Conservation (phyloP, 2,888 invertebrate species). For the Kuschelorhynchus macadamiae region DNA sequence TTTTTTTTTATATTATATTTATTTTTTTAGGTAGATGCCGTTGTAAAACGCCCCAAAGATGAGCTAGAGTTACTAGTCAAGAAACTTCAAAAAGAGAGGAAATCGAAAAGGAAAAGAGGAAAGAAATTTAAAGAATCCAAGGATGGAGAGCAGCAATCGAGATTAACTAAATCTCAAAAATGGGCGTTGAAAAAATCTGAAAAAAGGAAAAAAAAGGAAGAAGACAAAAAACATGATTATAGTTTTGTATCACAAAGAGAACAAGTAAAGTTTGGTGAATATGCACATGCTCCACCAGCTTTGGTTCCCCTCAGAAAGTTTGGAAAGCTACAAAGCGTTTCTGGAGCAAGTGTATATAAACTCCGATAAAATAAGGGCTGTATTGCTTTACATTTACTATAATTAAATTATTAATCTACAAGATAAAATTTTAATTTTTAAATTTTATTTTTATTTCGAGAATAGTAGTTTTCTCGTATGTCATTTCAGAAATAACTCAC, state of each 20-base stretch:
- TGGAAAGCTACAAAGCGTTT: conserved; percentile 56
- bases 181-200: conserved; percentile 70
- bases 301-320: conserved; percentile 72
- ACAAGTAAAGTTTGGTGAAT: conserved; percentile 81
- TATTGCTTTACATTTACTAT: too few relatives aligned
- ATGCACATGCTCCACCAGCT: conserved; percentile 80
- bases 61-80: conserved; percentile 71
- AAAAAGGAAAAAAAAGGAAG: conserved; percentile 57
- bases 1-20: conserved; percentile 21
- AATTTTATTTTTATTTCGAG: too few relatives aligned
- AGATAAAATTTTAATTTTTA: too few relatives aligned
- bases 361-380: too few relatives aligned
- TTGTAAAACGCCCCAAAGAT: conserved; percentile 71
- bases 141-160: conserved; percentile 59
- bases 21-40: conserved; percentile 62
- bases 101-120: conserved; percentile 61
- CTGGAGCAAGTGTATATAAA: conserved; percentile 59
- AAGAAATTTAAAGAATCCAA: conserved; percentile 61
- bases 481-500: too few relatives aligned
- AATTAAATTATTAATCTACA: too few relatives aligned
- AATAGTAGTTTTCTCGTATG: too few relatives aligned
- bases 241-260: conserved; percentile 73
- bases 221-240: conserved; percentile 57
- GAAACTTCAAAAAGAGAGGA: conserved; percentile 61
- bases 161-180: conserved; percentile 72